phyloP scores from a whole-genome alignment of 2,797 vertebrate species.

The Xenopus petersii region DNA sequence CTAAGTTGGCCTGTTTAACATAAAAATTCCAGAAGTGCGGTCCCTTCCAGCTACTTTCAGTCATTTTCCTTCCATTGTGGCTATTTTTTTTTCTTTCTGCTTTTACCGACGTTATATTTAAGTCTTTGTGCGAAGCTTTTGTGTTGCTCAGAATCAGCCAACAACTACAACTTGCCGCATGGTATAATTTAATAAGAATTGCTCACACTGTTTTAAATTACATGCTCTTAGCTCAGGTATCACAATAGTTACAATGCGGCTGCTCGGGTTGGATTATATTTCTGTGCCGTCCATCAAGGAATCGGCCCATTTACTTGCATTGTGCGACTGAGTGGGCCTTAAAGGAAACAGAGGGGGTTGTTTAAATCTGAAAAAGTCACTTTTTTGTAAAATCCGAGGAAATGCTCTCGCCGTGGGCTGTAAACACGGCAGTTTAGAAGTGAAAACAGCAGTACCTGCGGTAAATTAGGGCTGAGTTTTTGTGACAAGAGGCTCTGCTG shows the following conservation, averaged over 20 bases:
- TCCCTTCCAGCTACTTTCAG: neutral
- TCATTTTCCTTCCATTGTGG: slow-evolving; percentile 21
- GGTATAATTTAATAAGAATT: slow-evolving; percentile 49
- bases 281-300: slow-evolving; percentile 18
- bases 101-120: slow-evolving; percentile 35
- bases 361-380: slow-evolving; percentile 8
- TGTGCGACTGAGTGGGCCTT: slow-evolving; percentile 15
- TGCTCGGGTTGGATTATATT: slow-evolving; percentile 13
- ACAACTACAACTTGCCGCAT: slow-evolving; percentile 29
- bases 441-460: slow-evolving; percentile 31
- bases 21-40: slow-evolving; percentile 24
- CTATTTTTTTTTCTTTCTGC: slow-evolving; percentile 24
- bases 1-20: slow-evolving; percentile 19
- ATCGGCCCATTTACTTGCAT: slow-evolving; percentile 6
- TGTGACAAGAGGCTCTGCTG: slow-evolving; percentile 21
- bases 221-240: slow-evolving; percentile 39
- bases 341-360: neutral
- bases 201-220: slow-evolving; percentile 41
- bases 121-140: slow-evolving; percentile 40
- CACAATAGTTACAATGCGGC: slow-evolving; percentile 18
- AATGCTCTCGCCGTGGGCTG: neutral
- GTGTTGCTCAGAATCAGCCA: slow-evolving; percentile 33
- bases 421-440: slow-evolving; percentile 18
- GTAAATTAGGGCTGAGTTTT: slow-evolving; percentile 23
- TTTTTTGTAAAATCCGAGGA: neutral